Evolutionary conservation across 2,113 vertebrate genomes (phyloP), one percentile per base, ranked within the genome.

Genomic region (Oncorhynchus nerka): DNA sequence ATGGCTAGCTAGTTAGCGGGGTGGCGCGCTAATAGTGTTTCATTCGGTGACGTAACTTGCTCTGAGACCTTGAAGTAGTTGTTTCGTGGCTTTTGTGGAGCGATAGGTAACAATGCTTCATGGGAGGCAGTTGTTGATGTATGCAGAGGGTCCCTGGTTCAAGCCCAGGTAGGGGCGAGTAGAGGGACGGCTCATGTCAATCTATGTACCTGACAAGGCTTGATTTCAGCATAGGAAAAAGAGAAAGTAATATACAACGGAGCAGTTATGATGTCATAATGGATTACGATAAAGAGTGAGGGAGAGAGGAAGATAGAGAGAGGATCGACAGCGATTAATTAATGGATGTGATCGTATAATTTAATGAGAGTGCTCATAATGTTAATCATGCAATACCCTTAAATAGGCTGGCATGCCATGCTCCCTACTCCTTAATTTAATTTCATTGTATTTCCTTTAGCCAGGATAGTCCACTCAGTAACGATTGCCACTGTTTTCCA

Each of bases 321-420:
- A 5, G 20, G 70, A 68, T 22, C 15, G 8, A 48, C 48, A 48
- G 68, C 1, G 39, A 13, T 72, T n/a, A 9, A 62, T 62, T 62
- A 1, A 22, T 62, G n/a, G n/a, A 24, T 24, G 59, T 62, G 59
- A 22, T 62, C 2, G 5, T 62, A 16, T 62, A 11, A 55, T 22
- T 22, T 3, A 24, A 62, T 62, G n/a, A 62, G 12, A 11, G 55
- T 57, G 15, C 68, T n/a, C 57, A 32, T 16, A 28, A 48, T 64
- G 11, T 74, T 68, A 20, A 66, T 68, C 70, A 68, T 68, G 16
- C 13, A 55, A 55, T 16, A 55, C 51, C 15, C 16, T 74, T 34
- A 69, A 67, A 78, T 45, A 65, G 62, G 71, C 67, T 74, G 51
- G 61, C 65, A n/a, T 49, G 26, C 67, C 55, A 64, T 26, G 39